Base-by-base conservation (phyloP, 2,888 invertebrate genomes). In the Cheilosia vernalis region DNA sequence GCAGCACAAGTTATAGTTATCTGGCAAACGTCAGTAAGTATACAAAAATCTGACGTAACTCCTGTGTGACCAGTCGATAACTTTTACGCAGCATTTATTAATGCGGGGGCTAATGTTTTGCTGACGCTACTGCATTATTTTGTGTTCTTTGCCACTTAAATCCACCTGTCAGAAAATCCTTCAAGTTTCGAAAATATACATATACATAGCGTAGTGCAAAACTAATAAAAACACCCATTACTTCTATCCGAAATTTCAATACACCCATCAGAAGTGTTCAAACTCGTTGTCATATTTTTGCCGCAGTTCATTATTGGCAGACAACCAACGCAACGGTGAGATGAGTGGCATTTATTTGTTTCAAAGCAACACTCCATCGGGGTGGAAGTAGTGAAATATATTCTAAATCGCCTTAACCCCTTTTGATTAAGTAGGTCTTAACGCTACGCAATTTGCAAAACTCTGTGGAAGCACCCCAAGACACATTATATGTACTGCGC, bases 361-460 rank as follows among this genome's bases (percentile, higher is more conserved):
- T 3, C 7, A 0, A 44, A 13, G 33, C 47, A 63, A 33, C 21
- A 17, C 63, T 24, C 9, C 17, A n/a, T 30, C 40, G 17, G 55
- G 66, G 66, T 55, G 66, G 24, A 58, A 58, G 33, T 33, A 37
- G 33, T 1, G 17, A 7, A 19, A 47, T 9, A 17, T 47, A 17
- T 9, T 17, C 47, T 9, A 9, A 47, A 66, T 51, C 30, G 24
- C 51, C 17, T 40, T 49, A 74, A 67, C 80, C 80, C 80, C 64
- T 47, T 80, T 51, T 37, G 58, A 42, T 44, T 17, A 17, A 17
- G 47, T 61, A 17, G 27, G 47, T 61, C 66, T 40, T 37, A 7
- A 51, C 21, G 47, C 55, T 10, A 37, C 24, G 44, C 53, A 37
- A 66, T 72, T 55, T 40, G 73, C 51, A 44, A 44, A 66, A 47